A percentile compares a stretch with the other conserved stretches of the same genome.
Evolutionary conservation across 2,888 invertebrate species (phyloP).

Genomic region (Craniophora ligustri): DNA sequence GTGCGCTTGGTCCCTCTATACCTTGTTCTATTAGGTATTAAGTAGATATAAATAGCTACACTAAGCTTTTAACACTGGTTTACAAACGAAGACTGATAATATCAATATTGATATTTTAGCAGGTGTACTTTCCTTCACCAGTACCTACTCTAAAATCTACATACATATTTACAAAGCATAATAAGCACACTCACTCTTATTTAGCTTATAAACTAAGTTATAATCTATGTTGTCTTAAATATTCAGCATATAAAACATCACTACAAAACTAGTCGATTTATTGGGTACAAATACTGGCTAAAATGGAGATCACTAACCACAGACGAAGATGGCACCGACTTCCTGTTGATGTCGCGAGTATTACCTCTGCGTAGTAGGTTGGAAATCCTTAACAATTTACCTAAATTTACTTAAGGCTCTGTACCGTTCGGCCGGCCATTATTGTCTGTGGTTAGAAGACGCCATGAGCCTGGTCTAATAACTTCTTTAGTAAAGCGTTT

Average conservation of each 20-base stretch:
- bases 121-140: conserved; percentile 24
- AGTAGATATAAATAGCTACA: conserved; percentile 27
- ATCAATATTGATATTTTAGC: conserved; percentile 7
- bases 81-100: conserved; percentile 12
- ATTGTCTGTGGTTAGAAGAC: conserved; percentile 12
- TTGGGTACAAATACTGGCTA: conserved; percentile 1
- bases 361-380: too few relatives aligned
- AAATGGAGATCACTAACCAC: too few relatives aligned
- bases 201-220: conserved; percentile 26
- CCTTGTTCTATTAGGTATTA: conserved; percentile 4
- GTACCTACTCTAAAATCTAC: conserved; percentile 32
- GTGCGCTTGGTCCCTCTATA: conserved; percentile 46
- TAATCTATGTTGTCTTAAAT: conserved; percentile 12
- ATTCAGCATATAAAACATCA: conserved; percentile 9
- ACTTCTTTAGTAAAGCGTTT: neutral
- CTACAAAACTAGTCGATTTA: conserved; percentile 7
- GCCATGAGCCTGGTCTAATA: neutral
- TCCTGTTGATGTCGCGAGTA: too few relatives aligned
- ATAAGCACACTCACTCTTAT: conserved; percentile 32
- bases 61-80: conserved; percentile 34
- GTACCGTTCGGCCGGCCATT: conserved; percentile 5
- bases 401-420: neutral
- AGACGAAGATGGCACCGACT: conserved; percentile 10
- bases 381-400: neutral
- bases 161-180: conserved; percentile 40